Base-by-base conservation (phyloP, 2,888 invertebrate genomes). In the Aspidiotus rigidus region DNA sequence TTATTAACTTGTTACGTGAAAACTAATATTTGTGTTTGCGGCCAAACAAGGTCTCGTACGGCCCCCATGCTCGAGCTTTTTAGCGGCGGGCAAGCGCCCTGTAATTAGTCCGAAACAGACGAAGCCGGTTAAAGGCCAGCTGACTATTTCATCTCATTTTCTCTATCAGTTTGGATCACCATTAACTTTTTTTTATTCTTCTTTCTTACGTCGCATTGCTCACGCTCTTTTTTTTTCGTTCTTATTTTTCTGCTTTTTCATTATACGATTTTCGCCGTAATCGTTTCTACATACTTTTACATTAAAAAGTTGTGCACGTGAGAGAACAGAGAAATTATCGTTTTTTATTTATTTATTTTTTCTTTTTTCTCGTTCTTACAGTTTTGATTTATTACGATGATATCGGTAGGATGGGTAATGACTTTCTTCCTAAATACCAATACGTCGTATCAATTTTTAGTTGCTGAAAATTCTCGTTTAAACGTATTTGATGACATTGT, bases 1-100 rank as follows among this genome's bases (percentile, higher is more conserved):
- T 69, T 69, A 69, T 69, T 69, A 69, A 69, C 69, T 69, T 69
- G 69, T 69, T 69, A 69, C 69, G 54, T 60, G 69, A 69, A 69
- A 69, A 69, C 69, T 69, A 69, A 69, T 69, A 69, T 69, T 69
- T 69, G 66, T 57, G 69, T 69, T 69, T 69, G 69, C 69, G 69
- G 69, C 69, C 54, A 69, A 69, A 69, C 69, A 62, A 69, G 69
- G 53, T 69, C 60, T 61, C 49, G 67, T 59, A 54, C 61, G 61
- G 61, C 69, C 67, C 60, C 59, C 67, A 60, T 53, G 67, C 60
- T 60, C 13, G 61, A 69, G 61, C 69, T 69, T 69, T 69, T 64
- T 64, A 64, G 64, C 64, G 64, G 64, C 56, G 64, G 41, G 41
- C 64, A 56, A 69, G 69, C 69, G 69, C 69, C 69, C 60, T 69